Conservation (phyloP, 2,888 invertebrate genomes). For the Synergus laeviventris region DNA sequence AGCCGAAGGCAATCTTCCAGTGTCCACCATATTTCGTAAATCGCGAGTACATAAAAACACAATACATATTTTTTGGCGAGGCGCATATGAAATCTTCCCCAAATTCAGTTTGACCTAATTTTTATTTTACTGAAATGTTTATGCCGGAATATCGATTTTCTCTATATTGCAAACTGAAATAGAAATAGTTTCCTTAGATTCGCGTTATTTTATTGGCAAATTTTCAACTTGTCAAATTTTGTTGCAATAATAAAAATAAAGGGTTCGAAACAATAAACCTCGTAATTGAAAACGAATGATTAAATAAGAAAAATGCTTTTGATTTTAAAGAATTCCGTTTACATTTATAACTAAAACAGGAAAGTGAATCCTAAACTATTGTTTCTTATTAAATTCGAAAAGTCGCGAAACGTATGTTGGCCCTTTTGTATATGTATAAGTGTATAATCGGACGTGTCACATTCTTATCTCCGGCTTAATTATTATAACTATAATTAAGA, state of each 20-base stretch:
- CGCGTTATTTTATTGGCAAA: not conserved
- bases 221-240: conserved; percentile 1
- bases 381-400: not conserved
- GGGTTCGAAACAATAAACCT: too few relatives aligned
- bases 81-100: too few relatives aligned
- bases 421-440: not conserved
- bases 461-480: conserved; percentile 8
- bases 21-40: conserved; percentile 8
- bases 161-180: too few relatives aligned
- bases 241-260: not conserved
- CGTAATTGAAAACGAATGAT: not conserved
- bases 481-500: conserved; percentile 9
- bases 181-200: conserved; percentile 22
- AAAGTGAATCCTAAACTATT: not conserved
- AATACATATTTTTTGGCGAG: too few relatives aligned
- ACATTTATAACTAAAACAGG: not conserved
- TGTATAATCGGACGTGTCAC: not conserved
- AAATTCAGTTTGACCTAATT: too few relatives aligned
- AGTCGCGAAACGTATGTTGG: not conserved
- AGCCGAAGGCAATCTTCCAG: conserved; percentile 16
- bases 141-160: too few relatives aligned
- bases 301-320: not conserved
- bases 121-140: too few relatives aligned
- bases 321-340: not conserved
- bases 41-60: conserved; percentile 14